These are phyloP conservation scores for Muscina levida DNA, from an alignment of 2,888 invertebrate genomes.

Conservation along the genomic window DNA sequence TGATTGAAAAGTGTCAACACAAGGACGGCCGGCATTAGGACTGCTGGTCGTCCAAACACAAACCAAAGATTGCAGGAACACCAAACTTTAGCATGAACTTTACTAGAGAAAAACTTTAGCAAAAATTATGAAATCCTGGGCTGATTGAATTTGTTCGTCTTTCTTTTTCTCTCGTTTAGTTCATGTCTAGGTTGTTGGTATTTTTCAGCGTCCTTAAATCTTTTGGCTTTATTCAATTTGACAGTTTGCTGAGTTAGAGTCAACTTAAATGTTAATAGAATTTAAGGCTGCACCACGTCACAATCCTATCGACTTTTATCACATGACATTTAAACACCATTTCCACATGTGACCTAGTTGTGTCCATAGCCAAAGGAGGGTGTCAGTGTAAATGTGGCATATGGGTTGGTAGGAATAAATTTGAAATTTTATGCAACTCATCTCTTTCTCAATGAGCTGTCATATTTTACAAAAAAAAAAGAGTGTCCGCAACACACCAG, in stretches of 20 bases:
- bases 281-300: background rate
- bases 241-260: background rate
- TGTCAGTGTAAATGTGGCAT: background rate
- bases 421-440: slow-evolving; percentile 5
- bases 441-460: slow-evolving; percentile 26
- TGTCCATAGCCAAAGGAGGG: background rate
- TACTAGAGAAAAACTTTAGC: too few species aligned
- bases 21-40: background rate
- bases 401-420: too few species aligned
- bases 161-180: too few species aligned
- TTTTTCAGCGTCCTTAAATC: too few species aligned
- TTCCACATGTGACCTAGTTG: slow-evolving; percentile 26
- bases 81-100: too few species aligned
- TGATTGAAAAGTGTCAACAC: slow-evolving; percentile 20
- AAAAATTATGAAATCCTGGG: too few species aligned
- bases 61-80: too few species aligned
- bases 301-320: slow-evolving; percentile 3
- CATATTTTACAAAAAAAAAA: slow-evolving; percentile 24
- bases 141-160: too few species aligned
- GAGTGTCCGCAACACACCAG: background rate
- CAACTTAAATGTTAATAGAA: slow-evolving; percentile 18
- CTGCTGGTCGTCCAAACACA: too few species aligned
- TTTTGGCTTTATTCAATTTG: slow-evolving; percentile 2
- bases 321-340: background rate
- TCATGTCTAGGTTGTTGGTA: too few species aligned